phyloP scores from a whole-genome alignment of 2,113 vertebrate species.

The Smithornis capensis region DNA sequence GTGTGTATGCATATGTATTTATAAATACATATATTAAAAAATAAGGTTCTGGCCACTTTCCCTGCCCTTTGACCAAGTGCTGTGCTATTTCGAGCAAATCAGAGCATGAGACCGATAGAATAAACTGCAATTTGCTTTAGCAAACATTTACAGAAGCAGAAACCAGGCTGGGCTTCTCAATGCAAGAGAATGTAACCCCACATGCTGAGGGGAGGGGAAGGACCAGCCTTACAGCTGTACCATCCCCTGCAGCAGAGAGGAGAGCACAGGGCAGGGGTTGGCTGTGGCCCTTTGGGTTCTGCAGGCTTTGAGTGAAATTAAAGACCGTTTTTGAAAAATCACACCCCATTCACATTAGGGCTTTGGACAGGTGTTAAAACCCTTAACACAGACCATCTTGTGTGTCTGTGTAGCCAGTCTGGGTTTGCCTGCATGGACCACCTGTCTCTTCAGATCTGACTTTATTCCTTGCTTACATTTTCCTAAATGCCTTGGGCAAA shows the following conservation, averaged over 20 bases:
- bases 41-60: neutral
- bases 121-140: neutral
- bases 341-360: neutral
- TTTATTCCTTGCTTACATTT: constrained; percentile 17
- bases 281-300: neutral
- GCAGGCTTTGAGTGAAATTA: neutral
- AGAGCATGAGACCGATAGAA: neutral
- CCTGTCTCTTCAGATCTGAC: constrained; percentile 1
- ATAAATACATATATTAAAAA: neutral
- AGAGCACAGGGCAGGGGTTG: neutral
- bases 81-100: neutral
- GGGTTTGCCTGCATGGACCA: neutral
- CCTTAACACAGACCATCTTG: neutral
- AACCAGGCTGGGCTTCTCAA: neutral
- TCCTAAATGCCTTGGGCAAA: neutral
- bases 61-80: neutral
- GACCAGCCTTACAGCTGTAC: neutral
- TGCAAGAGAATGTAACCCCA: neutral
- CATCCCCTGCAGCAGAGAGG: rapidly evolving
- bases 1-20: rapidly evolving
- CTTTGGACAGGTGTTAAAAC: constrained; percentile 22
- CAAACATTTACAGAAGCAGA: neutral
- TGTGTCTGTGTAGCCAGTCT: neutral
- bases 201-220: neutral
- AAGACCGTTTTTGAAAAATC: neutral